Percentiles rank a stretch among this genome's conserved stretches.
Conservation (phyloP, 2,113 vertebrate genomes). For the Phalacrocorax brasilianus region DNA sequence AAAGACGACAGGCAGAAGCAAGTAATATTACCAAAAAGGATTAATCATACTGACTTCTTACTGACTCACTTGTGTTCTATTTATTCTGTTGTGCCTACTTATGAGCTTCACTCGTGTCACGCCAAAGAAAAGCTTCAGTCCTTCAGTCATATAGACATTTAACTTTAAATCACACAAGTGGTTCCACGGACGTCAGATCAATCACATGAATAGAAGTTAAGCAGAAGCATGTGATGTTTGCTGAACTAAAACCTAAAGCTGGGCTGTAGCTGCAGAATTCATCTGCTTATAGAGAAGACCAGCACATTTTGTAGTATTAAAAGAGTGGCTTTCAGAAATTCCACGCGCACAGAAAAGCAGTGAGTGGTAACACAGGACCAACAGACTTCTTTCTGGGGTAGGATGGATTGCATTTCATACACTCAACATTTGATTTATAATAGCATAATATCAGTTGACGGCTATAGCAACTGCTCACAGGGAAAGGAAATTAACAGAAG, state of each 20-base stretch:
- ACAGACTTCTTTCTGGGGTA: neutral
- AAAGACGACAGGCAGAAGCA: neutral
- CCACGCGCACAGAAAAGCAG: neutral
- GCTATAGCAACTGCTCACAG: neutral
- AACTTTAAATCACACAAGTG: neutral
- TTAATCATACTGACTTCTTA: neutral
- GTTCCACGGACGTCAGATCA: accelerated
- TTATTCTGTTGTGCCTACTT: neutral
- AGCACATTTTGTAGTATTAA: neutral
- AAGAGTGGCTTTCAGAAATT: neutral
- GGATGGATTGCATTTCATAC: neutral
- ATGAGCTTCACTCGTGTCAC: neutral
- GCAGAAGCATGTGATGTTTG: neutral
- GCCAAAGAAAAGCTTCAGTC: neutral
- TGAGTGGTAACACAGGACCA: neutral
- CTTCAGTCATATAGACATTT: neutral
- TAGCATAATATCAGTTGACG: neutral
- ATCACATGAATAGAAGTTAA: neutral
- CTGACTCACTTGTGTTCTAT: neutral
- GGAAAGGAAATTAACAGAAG: neutral
- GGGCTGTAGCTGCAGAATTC: neutral
- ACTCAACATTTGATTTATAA: neutral
- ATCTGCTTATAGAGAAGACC: neutral
- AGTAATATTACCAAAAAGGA: neutral
- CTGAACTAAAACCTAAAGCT: neutral